A percentile compares a stretch with the other conserved stretches of the same genome.
Evolutionary conservation across 2,797 vertebrate species (phyloP).

Genomic region (Numenius phaeopus): DNA sequence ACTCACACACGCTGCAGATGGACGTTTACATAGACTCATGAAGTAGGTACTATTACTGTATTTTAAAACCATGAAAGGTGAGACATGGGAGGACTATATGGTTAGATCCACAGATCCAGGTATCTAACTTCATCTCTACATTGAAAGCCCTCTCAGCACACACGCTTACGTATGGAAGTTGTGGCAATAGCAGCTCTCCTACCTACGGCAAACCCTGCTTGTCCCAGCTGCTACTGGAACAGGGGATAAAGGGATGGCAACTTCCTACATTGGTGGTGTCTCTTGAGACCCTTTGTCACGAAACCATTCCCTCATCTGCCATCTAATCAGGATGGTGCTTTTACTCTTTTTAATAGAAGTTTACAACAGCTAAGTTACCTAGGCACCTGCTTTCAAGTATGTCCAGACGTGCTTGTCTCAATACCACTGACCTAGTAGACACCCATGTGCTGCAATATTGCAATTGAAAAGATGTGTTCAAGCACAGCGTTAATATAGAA

Average conservation of each 20-base stretch:
- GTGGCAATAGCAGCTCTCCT: not conserved
- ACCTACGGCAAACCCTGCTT: not conserved
- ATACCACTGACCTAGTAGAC: not conserved
- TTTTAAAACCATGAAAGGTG: not conserved
- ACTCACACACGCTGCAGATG: not conserved
- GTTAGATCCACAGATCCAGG: not conserved
- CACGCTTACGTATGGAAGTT: rapidly evolving
- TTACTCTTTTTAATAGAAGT: not conserved
- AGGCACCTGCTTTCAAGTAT: not conserved
- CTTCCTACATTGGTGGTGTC: rapidly evolving
- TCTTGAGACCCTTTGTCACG: not conserved
- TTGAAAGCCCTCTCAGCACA: not conserved
- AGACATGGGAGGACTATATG: not conserved
- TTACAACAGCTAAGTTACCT: not conserved
- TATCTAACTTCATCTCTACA: not conserved
- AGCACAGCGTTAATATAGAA: not conserved
- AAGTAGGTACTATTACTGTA: not conserved
- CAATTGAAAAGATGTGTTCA: not conserved
- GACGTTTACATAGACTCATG: not conserved
- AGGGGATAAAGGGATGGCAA: not conserved
- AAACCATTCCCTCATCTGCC: not conserved
- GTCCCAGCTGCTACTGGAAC: not conserved
- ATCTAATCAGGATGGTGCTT: not conserved
- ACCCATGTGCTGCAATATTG: not conserved
- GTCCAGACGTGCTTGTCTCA: not conserved